These are phyloP conservation scores for Castor canadensis DNA, from an alignment of 2,113 vertebrate species.

Conservation along the genomic window DNA sequence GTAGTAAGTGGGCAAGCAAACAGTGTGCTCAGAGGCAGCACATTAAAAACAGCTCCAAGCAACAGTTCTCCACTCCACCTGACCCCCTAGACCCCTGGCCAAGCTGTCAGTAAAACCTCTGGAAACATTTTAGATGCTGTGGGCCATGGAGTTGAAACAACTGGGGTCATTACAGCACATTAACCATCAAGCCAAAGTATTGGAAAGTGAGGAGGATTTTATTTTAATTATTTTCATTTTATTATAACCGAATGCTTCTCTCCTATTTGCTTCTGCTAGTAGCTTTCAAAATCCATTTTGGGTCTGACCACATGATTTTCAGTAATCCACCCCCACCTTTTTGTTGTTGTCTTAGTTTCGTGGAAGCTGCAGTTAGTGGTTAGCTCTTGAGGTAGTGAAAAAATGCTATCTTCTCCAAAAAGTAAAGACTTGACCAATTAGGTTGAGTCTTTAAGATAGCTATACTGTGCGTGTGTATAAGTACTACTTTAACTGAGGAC, in stretches of 20 bases:
- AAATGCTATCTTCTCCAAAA: background rate
- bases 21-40: too few relatives aligned
- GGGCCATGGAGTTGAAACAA: background rate
- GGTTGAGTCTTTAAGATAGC: background rate
- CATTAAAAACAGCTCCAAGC: background rate
- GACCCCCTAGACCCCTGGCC: background rate
- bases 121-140: background rate
- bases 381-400: background rate
- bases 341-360: background rate
- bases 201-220: too few relatives aligned
- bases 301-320: slow-evolving; percentile 33
- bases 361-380: slow-evolving; percentile 18
- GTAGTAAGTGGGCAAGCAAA: too few relatives aligned
- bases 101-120: background rate
- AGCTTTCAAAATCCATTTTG: background rate
- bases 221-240: too few relatives aligned
- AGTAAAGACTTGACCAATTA: slow-evolving; percentile 23
- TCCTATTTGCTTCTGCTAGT: too few relatives aligned
- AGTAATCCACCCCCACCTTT: slow-evolving; percentile 27
- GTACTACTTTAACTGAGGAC: background rate
- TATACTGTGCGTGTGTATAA: background rate
- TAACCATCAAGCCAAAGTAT: background rate
- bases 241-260: background rate
- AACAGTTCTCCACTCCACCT: too few relatives aligned
- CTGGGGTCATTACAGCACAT: background rate